Conservation (phyloP, 2,888 invertebrate genomes). For the Catocala fraxini region DNA sequence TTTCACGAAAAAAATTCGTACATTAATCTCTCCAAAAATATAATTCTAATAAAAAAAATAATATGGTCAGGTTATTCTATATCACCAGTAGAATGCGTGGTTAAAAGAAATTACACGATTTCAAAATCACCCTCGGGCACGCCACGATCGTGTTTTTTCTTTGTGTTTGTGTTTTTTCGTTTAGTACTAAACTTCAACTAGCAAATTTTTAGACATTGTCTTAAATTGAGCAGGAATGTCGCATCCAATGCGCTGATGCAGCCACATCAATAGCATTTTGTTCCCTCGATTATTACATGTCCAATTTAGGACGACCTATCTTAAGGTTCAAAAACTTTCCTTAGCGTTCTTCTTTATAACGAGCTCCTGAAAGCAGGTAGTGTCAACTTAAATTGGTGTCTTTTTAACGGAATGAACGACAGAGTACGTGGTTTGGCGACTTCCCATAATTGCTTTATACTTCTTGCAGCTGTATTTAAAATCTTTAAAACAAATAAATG, state of each 20-base stretch:
- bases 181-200: background rate
- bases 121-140: too few species aligned
- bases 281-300: constrained; percentile 69
- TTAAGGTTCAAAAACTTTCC: constrained; percentile 46
- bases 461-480: constrained; percentile 49
- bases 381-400: constrained; percentile 63
- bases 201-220: constrained; percentile 21
- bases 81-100: too few species aligned
- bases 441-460: constrained; percentile 75
- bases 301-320: constrained; percentile 67
- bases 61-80: too few species aligned
- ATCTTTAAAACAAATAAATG: constrained; percentile 5
- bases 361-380: constrained; percentile 37
- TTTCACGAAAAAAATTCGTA: too few species aligned
- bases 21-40: too few species aligned
- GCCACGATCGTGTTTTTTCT: too few species aligned
- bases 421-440: constrained; percentile 83
- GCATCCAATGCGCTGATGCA: constrained; percentile 78
- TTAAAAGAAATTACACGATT: too few species aligned
- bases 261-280: constrained; percentile 69
- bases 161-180: too few species aligned
- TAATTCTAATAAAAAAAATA: too few species aligned
- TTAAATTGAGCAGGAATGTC: constrained; percentile 62
- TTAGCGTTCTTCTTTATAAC: constrained; percentile 40
- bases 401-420: constrained; percentile 78